Conservation (phyloP, 2,888 invertebrate species). For the Mythimna pallens region DNA sequence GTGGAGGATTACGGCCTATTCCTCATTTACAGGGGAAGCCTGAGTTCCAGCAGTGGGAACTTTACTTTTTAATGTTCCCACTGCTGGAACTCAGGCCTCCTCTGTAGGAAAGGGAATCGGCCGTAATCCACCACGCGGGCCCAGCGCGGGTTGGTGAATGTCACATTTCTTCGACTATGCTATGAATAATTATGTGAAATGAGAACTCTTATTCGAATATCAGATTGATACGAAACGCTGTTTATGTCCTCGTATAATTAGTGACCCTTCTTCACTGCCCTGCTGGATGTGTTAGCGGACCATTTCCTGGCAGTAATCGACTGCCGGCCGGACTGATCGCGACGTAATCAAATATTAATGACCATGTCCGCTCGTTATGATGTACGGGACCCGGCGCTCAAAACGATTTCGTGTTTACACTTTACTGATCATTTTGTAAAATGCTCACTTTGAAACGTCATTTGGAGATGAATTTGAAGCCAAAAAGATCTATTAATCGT, state of each 20-base stretch:
- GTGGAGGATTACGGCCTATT: no score
- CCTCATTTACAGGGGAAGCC: no score
- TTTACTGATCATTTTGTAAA: conserved; percentile 25
- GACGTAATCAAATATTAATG: conserved; percentile 75
- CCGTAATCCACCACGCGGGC: no score
- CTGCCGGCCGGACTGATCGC: conserved; percentile 75
- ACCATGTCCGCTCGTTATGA: conserved; percentile 62
- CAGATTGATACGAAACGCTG: no score
- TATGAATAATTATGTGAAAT: no score
- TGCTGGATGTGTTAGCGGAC: conserved; percentile 51
- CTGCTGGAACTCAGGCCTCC: no score
- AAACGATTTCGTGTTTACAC: conserved; percentile 31
- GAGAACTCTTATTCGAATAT: no score
- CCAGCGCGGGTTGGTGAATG: no score
- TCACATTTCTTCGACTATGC: no score
- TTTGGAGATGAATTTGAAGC: background rate
- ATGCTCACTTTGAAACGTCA: background rate
- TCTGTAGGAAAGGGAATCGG: no score
- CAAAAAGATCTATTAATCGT: background rate
- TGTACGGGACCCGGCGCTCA: conserved; percentile 28
- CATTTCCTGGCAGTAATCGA: conserved; percentile 84
- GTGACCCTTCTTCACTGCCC: conserved; percentile 26
- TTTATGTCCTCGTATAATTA: background rate
- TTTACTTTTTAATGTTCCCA: no score
- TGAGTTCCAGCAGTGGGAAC: no score